Base-by-base conservation (phyloP, 2,888 invertebrate species). In the Drosophila greeni region DNA sequence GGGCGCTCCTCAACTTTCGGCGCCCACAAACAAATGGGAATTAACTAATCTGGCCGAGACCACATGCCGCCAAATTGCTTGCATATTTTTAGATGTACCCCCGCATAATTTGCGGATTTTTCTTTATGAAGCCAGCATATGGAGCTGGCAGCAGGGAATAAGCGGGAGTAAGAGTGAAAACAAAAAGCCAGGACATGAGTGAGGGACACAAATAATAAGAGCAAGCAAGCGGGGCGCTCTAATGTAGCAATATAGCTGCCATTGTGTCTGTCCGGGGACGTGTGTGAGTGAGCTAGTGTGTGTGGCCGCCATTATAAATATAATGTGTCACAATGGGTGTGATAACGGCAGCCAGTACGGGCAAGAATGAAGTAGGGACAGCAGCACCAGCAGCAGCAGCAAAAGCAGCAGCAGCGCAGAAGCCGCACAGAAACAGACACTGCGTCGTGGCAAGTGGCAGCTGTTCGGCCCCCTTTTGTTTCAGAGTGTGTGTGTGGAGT, bases 271-370 rank as follows among this genome's bases (percentile, higher is more conserved):
- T 20, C 48, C 43, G 47, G 23, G 31, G 23, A 36, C 53, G 47
- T 53, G 16, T 61, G 58, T 43, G 48, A 40, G 47, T 37, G 62
- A 29, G 45, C 12, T 16, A 26, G 39, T 43, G 54, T 43, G 45
- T 62, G 18, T 31, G 40, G 45, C 52, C 66, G 82, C 73, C 76
- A 66, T 84, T 81, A 84, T 76, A 82, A 78, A 82, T 84, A 84
- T 82, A 78, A 84, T 84, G 73, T 82, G 85, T 84, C 82, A 73
- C 82, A 75, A 73, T 67, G 76, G 64, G 85, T 73, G 85, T 73
- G 82, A 82, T 85, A 82, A 75, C 76, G 73, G 68, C 76, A 70
- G 75, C 59, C 56, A 40, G 45, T 39, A 34, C 11, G 62, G 58
- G 47, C 61, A 49, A 74, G 70, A 68, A 70, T 75, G 73, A 75